Base-by-base conservation (phyloP, 1,140 invertebrate species). In the Drosophila prosaltans region DNA sequence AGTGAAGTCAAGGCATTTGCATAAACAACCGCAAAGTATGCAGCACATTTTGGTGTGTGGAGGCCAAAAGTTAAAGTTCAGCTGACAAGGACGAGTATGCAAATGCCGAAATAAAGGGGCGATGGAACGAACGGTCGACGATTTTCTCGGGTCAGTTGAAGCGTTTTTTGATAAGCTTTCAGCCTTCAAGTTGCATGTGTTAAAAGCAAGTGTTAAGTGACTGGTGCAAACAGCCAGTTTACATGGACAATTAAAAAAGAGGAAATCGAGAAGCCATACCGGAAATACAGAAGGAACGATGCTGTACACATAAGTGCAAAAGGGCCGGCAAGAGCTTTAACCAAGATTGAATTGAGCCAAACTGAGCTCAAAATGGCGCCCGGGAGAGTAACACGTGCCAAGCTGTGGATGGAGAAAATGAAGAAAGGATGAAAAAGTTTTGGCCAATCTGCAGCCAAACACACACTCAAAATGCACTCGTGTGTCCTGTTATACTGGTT, bases 1-100 rank as follows among this genome's bases (percentile, higher is more conserved):
- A 51, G 21, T 51, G 45, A 26, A 51, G 81, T 83, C 66, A 68
- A 83, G 70, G 68, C 39, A 88, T 88, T 88, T 84, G 81, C 84
- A 88, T 88, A 88, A 81, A 62, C 32, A 39, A 77, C 80, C 81
- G 80, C 77, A 89, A 88, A 88, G 84, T 78, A 89, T 88, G 84
- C 84, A 89, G 74, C 80, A 88, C 80, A 86, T 86, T 77, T 83
- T 70, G 65, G 45, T 51, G 45, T 51, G 45, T 51, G n/a, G 58
- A 74, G 60, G 57, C 57, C 77, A 80, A 64, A 72, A 83, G 77
- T 70, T 61, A 89, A 89, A 88, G 84, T 88, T 88, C 80, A 83
- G 60, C 71, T 65, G 65, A 77, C 70, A 78, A 81, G 57, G 36
- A 83, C 89, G 73, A 88, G 81, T 89, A 88, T 88, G 84, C 81